These are phyloP conservation scores for Euthynnus affinis DNA, from an alignment of 2,797 vertebrate species.

Conservation along the genomic window DNA sequence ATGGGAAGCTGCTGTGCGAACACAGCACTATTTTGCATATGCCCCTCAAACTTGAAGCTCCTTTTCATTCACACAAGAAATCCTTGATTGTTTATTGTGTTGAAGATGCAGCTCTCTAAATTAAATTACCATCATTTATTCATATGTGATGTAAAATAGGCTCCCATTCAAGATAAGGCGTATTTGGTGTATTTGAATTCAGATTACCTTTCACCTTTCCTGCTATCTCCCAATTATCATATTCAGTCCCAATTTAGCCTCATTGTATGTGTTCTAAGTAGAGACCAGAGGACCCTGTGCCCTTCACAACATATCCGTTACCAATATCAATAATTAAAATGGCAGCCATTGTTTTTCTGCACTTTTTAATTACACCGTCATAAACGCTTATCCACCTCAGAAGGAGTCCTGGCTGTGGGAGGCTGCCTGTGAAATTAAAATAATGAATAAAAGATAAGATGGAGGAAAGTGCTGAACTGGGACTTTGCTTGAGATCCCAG, in stretches of 20 bases:
- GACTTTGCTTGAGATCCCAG: constrained; percentile 47
- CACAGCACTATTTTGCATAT: constrained; percentile 64
- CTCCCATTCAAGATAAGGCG: not conserved
- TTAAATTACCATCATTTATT: constrained; percentile 24
- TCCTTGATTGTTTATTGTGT: constrained; percentile 54
- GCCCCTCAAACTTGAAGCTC: constrained; percentile 60
- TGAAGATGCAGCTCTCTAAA: constrained; percentile 40
- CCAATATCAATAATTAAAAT: constrained; percentile 73
- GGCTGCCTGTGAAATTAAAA: constrained; percentile 71
- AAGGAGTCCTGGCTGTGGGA: constrained; percentile 45
- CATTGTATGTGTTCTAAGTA: not conserved
- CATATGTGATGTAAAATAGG: constrained; percentile 15
- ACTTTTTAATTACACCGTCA: constrained; percentile 67
- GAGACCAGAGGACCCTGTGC: not conserved
- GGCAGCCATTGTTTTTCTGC: constrained; percentile 59
- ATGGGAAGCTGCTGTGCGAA: constrained; percentile 58
- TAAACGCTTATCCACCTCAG: constrained; percentile 63
- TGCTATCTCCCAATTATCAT: not conserved
- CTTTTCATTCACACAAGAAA: constrained; percentile 52
- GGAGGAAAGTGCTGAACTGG: constrained; percentile 68
- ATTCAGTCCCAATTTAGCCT: constrained; percentile 22
- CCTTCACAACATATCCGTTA: constrained; percentile 50
- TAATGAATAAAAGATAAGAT: constrained; percentile 82
- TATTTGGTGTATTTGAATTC: not conserved
- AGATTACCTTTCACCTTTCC: not conserved